Evolutionary conservation across 2,113 vertebrate species (phyloP), one percentile per base, ranked within the genome.

Genomic region (Sinocyclocheilus rhinocerous): DNA sequence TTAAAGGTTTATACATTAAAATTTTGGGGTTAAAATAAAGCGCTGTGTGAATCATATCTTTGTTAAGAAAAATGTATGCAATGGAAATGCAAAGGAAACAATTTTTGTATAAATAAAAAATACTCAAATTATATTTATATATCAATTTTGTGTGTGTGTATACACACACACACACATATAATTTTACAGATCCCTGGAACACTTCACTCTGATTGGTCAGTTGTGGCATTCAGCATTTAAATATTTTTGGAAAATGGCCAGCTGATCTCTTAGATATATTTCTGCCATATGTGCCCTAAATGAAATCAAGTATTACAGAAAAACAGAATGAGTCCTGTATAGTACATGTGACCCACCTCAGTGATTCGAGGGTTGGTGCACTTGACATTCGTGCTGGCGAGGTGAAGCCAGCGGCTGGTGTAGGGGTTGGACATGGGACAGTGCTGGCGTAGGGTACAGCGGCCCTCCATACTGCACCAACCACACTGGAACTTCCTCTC

Each of bases 281-380:
- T 70, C 67, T 39, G 33, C 18, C 67, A 39, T 20, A 4, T 20
- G 33, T 1, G 7, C 8, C 67, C 33, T 33, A 70, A 39, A 39
- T 39, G 8, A 70, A 48, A 76, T 9, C 42, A 76, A 13, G 20
- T 48, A 48, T 6, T 6, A 48, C 42, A 76, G 22, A 50, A 48
- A 50, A 15, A 24, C 10, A 13, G 22, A 39, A 4, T 3, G 29
- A 72, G 18, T 9, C 61, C 61, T 63, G n/a, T 52, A 52, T 52
- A 16, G 15, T 5, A 52, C 50, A 52, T 29, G 65, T 59, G 81
- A 89, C 94, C 94, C 91, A 99, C 98, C 97, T 99, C 97, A 0
- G 97, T 97, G 94, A 99, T 99, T 85, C 97, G 97, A 0, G 98
- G 98, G 92, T 99, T 97, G 94, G 97, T 97, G 90, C 98, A 99